Evolutionary conservation across 2,888 invertebrate species (phyloP).

Genomic region (Diploptera punctata): DNA sequence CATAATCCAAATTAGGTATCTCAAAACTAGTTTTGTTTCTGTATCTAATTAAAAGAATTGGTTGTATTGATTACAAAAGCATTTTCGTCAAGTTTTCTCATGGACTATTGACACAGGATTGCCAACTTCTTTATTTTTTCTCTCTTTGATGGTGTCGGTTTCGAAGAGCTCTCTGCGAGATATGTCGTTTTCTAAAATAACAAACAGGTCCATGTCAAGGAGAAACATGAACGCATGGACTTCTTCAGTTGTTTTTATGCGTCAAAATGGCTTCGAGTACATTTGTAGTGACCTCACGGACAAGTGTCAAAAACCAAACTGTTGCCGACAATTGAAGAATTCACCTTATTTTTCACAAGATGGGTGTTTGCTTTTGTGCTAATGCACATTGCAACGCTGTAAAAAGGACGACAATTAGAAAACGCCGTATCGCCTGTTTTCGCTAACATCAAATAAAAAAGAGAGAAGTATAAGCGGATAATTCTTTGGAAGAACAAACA

Average conservation of each 20-base stretch:
- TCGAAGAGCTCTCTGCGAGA: not conserved
- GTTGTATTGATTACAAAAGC: not conserved
- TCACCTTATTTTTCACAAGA: not conserved
- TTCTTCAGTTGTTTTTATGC: not conserved
- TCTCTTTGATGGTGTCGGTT: not conserved
- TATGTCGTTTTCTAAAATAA: not conserved
- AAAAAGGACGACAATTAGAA: conserved; percentile 4
- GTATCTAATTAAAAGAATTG: not conserved
- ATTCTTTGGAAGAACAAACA: conserved; percentile 4
- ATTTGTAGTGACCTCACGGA: conserved; percentile 13
- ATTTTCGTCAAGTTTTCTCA: not conserved
- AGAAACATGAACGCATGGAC: not conserved
- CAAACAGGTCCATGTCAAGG: not conserved
- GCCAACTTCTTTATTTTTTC: not conserved
- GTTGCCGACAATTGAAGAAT: not conserved
- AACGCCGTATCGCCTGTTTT: conserved; percentile 3
- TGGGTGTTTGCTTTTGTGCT: not conserved
- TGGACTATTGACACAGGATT: not conserved
- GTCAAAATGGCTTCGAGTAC: conserved; percentile 8
- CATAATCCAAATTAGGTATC: not conserved
- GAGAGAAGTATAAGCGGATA: not conserved
- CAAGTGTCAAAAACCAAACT: not conserved
- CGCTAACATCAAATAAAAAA: not conserved
- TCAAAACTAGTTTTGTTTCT: not conserved
- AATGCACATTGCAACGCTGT: not conserved